phyloP scores from a whole-genome alignment of 2,888 invertebrate genomes.

The Himalopsyche japonica region DNA sequence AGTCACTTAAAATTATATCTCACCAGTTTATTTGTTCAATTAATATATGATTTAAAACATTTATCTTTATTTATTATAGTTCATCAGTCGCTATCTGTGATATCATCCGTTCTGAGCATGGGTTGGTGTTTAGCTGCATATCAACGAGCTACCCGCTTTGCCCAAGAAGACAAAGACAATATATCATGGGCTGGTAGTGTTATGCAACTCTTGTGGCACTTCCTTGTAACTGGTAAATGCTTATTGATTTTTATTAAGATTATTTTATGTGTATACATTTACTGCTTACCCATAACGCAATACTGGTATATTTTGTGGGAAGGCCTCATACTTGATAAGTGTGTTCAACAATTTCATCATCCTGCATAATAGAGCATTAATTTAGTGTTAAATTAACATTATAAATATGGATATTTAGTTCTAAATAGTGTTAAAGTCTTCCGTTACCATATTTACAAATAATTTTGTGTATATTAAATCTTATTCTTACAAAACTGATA shows the following conservation, averaged over 20 bases:
- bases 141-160: constrained; percentile 78
- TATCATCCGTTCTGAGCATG: constrained; percentile 82
- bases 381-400: too few species aligned
- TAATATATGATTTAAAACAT: neutral
- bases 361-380: too few species aligned
- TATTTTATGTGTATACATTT: constrained; percentile 20
- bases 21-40: too few species aligned
- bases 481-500: too few species aligned
- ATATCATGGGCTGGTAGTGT: constrained; percentile 72
- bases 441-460: too few species aligned
- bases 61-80: constrained; percentile 46
- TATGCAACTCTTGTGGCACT: constrained; percentile 84
- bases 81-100: constrained; percentile 74
- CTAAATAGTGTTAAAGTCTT: too few species aligned
- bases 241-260: constrained; percentile 30
- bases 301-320: too few species aligned
- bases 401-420: too few species aligned
- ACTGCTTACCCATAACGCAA: too few species aligned
- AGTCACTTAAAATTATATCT: neutral
- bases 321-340: too few species aligned
- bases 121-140: constrained; percentile 91
- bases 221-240: constrained; percentile 73
- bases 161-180: constrained; percentile 77
- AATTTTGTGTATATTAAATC: too few species aligned
- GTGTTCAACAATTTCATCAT: too few species aligned